These are phyloP conservation scores for Apostichopus californicus DNA, from an alignment of 35 echinoderm and acorn worm genomes.

Conservation along the genomic window DNA sequence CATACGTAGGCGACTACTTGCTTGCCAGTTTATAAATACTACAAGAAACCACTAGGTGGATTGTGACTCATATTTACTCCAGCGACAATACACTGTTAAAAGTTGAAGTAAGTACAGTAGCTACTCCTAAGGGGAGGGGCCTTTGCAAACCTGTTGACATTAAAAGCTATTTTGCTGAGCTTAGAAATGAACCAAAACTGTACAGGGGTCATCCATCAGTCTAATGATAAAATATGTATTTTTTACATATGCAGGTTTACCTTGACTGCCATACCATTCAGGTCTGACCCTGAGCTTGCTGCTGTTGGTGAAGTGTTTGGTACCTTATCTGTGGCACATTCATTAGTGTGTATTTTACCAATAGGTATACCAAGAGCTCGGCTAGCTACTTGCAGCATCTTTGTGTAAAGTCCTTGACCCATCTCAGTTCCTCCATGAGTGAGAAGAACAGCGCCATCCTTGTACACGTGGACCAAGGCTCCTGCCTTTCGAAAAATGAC, in stretches of 20 bases:
- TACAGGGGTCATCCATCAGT: no score
- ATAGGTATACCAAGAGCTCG: conserved; percentile 66
- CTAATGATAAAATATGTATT: no score
- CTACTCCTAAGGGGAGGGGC: no score
- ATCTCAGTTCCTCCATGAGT: conserved; percentile 88
- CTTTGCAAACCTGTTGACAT: no score
- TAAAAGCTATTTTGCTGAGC: no score
- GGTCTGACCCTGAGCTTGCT: conserved; percentile 75
- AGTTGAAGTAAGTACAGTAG: no score
- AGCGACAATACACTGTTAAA: no score
- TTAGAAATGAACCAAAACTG: no score
- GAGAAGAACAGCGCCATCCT: conserved; percentile 74
- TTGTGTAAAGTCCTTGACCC: conserved; percentile 90
- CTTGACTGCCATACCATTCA: conserved; percentile 86
- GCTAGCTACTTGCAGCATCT: conserved; percentile 89
- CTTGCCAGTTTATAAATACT: no score
- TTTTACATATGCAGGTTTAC: conserved; percentile 21
- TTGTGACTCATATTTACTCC: no score
- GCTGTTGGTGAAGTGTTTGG: conserved; percentile 88
- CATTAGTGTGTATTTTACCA: conserved; percentile 66
- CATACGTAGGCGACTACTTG: no score
- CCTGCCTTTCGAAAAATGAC: conserved; percentile 62
- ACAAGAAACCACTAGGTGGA: no score
- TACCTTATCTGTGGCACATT: conserved; percentile 68
- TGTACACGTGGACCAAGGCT: conserved; percentile 82